phyloP scores from a whole-genome alignment of 2,113 vertebrate species.

The Eupsittula cactorum region DNA sequence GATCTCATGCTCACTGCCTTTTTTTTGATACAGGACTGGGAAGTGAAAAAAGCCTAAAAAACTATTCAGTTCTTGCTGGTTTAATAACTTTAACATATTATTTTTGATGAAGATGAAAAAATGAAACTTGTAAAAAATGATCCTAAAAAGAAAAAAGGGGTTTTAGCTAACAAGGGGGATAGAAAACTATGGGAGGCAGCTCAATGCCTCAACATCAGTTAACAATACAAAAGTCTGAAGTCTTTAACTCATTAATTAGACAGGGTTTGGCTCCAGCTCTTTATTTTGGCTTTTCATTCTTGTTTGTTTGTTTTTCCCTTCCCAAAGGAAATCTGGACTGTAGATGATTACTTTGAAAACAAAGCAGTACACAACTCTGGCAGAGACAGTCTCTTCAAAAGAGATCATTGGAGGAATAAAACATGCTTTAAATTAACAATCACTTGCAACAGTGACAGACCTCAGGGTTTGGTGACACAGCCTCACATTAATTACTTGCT shows the following conservation, averaged over 20 bases:
- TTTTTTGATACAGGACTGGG: neutral
- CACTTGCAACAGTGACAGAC: conserved; percentile 8
- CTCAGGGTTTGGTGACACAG: conserved; percentile 34
- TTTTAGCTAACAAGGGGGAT: neutral
- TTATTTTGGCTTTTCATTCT: conserved; percentile 56
- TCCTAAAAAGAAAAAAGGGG: neutral
- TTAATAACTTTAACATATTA: conserved; percentile 60
- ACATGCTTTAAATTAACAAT: conserved; percentile 53
- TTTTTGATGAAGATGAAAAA: conserved; percentile 50
- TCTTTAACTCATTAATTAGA: conserved; percentile 59
- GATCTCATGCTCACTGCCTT: neutral
- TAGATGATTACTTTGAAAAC: conserved; percentile 55
- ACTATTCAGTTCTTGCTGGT: neutral
- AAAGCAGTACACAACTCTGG: conserved; percentile 40
- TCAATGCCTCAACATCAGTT: neutral
- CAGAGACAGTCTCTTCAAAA: conserved; percentile 44
- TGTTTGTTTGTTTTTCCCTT: conserved; percentile 56
- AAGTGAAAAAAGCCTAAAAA: neutral
- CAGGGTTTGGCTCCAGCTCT: neutral
- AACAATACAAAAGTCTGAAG: conserved; percentile 25
- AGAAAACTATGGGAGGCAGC: neutral
- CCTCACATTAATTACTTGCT: conserved; percentile 16
- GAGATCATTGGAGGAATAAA: conserved; percentile 32
- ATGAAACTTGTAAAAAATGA: conserved; percentile 21
- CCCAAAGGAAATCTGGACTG: conserved; percentile 52